phyloP scores from a whole-genome alignment of 2,797 vertebrate genomes.

The Buphagus erythrorhynchus region DNA sequence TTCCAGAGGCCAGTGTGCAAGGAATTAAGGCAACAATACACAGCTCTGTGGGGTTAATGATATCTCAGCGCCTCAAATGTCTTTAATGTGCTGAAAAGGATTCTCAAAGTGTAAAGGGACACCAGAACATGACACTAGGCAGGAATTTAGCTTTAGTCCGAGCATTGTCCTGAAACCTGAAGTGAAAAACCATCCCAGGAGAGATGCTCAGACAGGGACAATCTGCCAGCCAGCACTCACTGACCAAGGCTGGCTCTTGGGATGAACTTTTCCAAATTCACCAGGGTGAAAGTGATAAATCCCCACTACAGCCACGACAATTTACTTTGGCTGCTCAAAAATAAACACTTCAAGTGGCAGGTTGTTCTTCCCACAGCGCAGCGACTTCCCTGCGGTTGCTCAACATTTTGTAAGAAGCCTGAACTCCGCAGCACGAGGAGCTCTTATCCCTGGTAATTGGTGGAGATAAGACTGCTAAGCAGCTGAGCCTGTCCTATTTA shows the following conservation, averaged over 20 bases:
- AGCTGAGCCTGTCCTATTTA: slow-evolving; percentile 62
- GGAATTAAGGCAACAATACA: not conserved
- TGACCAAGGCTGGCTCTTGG: not conserved
- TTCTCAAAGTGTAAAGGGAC: not conserved
- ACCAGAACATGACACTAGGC: not conserved
- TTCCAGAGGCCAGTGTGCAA: not conserved
- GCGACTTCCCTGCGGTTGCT: not conserved
- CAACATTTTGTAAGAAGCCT: not conserved
- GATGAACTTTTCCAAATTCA: not conserved
- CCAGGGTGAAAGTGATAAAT: not conserved
- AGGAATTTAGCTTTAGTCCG: not conserved
- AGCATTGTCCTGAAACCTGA: not conserved
- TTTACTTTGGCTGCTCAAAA: not conserved
- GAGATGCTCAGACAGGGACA: accelerated
- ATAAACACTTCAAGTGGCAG: not conserved
- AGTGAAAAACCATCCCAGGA: not conserved
- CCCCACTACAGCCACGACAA: not conserved
- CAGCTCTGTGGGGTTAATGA: not conserved
- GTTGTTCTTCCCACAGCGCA: not conserved
- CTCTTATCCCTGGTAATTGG: slow-evolving; percentile 38
- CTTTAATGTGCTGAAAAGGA: not conserved
- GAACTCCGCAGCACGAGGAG: not conserved
- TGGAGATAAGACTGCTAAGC: slow-evolving; percentile 31
- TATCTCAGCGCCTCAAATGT: not conserved
- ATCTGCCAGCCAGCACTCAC: not conserved